A percentile compares a stretch with the other conserved stretches of the same genome.
phyloP scores from a whole-genome alignment of 1,140 invertebrate genomes.

The Bursaphelenchus mucronatus region DNA sequence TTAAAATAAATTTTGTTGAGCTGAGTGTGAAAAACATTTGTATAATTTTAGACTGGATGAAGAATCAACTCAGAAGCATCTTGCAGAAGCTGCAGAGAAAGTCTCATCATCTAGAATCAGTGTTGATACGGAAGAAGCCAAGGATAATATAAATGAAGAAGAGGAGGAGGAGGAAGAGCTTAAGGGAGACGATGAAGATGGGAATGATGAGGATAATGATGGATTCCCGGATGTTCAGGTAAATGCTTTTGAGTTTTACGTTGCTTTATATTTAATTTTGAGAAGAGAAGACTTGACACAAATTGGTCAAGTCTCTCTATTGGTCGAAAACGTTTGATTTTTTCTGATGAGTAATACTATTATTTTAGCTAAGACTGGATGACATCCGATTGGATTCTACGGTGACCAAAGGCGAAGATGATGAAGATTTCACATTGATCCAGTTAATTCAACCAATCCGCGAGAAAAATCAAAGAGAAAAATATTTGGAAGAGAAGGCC shows the following conservation, averaged over 20 bases:
- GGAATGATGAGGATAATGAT: slow-evolving; percentile 32
- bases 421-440: slow-evolving; percentile 61
- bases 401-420: slow-evolving; percentile 58
- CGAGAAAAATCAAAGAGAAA: slow-evolving; percentile 57
- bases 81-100: slow-evolving; percentile 34
- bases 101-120: not conserved
- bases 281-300: not conserved
- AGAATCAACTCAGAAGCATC: slow-evolving; percentile 60
- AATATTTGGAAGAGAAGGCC: slow-evolving; percentile 49
- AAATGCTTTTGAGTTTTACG: slow-evolving; percentile 20
- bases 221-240: slow-evolving; percentile 67
- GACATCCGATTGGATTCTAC: slow-evolving; percentile 44
- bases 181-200: slow-evolving; percentile 44
- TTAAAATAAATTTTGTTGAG: slow-evolving; percentile 18
- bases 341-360: not conserved
- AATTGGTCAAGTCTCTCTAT: not conserved
- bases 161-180: slow-evolving; percentile 61
- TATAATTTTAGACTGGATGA: slow-evolving; percentile 77
- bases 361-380: slow-evolving; percentile 29
- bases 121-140: slow-evolving; percentile 8
- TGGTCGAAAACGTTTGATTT: not conserved
- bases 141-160: slow-evolving; percentile 50
- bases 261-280: not conserved
- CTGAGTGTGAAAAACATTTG: slow-evolving; percentile 49
- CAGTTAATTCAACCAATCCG: slow-evolving; percentile 35